A percentile compares a stretch with the other conserved stretches of the same genome.
Conservation (phyloP, 2,113 vertebrate genomes). For the Rhagologus leucostigma region DNA sequence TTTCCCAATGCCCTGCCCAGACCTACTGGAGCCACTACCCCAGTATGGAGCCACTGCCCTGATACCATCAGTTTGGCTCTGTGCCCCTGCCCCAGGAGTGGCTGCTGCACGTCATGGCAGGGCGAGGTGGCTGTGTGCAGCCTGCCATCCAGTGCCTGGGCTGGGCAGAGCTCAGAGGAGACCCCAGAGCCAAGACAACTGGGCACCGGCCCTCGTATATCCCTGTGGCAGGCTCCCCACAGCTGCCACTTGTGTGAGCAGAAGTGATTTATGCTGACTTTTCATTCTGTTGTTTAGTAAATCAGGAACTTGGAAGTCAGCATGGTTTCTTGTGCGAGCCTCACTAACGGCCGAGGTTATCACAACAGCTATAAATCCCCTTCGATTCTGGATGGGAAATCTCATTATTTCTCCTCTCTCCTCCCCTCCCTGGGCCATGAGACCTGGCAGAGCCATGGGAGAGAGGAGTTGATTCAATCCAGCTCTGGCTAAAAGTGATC, state of each 20-base stretch:
- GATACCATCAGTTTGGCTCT: background rate
- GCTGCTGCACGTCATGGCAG: background rate
- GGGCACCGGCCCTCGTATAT: background rate
- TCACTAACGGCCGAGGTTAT: conserved; percentile 58
- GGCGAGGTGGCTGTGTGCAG: background rate
- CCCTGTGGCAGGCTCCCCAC: background rate
- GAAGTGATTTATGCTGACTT: conserved; percentile 44
- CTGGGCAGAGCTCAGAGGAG: background rate
- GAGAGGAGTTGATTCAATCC: conserved; percentile 54
- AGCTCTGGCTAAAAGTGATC: conserved; percentile 38
- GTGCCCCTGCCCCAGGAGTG: background rate
- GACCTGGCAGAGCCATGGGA: conserved; percentile 53
- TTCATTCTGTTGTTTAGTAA: conserved; percentile 50
- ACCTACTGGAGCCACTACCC: background rate
- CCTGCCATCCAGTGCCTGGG: background rate
- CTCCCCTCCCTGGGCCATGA: conserved; percentile 42
- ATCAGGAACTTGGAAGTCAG: conserved; percentile 54
- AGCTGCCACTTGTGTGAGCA: conserved; percentile 21
- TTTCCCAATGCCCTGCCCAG: background rate
- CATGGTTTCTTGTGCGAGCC: conserved; percentile 14
- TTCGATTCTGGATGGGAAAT: conserved; percentile 63
- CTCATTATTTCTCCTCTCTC: conserved; percentile 63
- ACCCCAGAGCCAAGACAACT: fast-evolving
- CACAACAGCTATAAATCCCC: conserved; percentile 72
- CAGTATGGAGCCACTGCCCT: background rate